Conservation (phyloP, 2,113 vertebrate genomes). For the Scopus umbretta region DNA sequence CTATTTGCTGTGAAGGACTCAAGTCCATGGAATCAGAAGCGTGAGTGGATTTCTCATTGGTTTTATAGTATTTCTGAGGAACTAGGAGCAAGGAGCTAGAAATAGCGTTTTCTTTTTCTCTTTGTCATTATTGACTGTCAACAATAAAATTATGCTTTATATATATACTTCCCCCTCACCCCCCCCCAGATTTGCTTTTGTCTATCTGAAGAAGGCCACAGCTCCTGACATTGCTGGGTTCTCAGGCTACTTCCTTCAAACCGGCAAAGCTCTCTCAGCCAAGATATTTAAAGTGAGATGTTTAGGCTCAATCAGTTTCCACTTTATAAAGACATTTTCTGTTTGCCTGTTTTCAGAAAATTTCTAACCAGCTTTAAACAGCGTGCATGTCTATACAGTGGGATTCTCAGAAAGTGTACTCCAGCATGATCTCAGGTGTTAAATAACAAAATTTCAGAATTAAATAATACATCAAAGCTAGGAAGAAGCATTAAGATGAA, state of each 20-base stretch:
- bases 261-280: not conserved
- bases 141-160: not conserved
- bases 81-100: not conserved
- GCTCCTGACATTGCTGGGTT: not conserved
- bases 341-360: not conserved
- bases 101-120: not conserved
- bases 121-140: not conserved
- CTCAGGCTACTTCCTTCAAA: not conserved
- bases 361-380: not conserved
- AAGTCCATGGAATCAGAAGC: not conserved
- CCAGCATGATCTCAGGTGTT: not conserved
- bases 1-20: not conserved
- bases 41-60: not conserved
- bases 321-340: not conserved
- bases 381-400: not conserved
- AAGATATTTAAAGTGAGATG: not conserved
- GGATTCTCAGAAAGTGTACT: not conserved
- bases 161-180: too few species aligned
- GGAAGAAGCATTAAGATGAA: not conserved
- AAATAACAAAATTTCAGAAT: not conserved
- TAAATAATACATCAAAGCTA: not conserved
- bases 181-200: not conserved
- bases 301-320: not conserved
- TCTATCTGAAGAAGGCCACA: not conserved
- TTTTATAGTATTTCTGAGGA: not conserved